Evolutionary conservation across 2,888 invertebrate genomes (phyloP).

Genomic region (Lithophane leautieri): DNA sequence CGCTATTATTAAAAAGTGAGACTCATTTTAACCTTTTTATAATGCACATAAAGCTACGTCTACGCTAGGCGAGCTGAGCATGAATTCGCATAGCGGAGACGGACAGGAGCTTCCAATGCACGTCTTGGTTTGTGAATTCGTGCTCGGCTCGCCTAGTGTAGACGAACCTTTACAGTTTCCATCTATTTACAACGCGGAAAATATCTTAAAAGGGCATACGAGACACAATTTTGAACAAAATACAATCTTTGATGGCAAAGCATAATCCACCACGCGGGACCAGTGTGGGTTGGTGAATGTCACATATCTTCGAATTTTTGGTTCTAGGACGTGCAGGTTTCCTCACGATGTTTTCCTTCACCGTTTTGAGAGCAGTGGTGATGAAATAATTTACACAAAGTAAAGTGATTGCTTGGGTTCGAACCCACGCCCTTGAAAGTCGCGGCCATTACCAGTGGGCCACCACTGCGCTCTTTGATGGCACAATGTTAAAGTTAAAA

Average conservation of each 20-base stretch:
- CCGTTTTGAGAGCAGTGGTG: too few relatives aligned
- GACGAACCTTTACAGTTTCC: not conserved
- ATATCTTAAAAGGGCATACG: slow-evolving; percentile 9
- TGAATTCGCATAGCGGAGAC: not conserved
- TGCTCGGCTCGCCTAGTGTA: not conserved
- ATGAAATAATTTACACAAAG: too few relatives aligned
- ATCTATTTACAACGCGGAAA: slow-evolving; percentile 20
- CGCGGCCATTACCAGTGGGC: too few relatives aligned
- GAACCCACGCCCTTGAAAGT: too few relatives aligned
- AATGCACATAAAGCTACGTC: not conserved
- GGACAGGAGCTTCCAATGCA: not conserved
- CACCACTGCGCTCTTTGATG: slow-evolving; percentile 14
- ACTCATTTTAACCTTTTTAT: slow-evolving; percentile 29
- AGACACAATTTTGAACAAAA: slow-evolving; percentile 31
- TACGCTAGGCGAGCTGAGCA: not conserved
- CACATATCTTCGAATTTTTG: too few relatives aligned
- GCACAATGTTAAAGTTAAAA: slow-evolving; percentile 20
- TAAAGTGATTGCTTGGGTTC: too few relatives aligned
- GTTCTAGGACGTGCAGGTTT: too few relatives aligned
- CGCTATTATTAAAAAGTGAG: slow-evolving; percentile 40
- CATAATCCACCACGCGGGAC: too few relatives aligned
- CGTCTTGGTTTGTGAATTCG: not conserved
- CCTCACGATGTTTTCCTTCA: too few relatives aligned
- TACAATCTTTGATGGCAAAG: slow-evolving; percentile 10
- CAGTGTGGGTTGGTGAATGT: too few relatives aligned